Conservation (phyloP, 2,797 vertebrate species). For the Danio albolineatus region DNA sequence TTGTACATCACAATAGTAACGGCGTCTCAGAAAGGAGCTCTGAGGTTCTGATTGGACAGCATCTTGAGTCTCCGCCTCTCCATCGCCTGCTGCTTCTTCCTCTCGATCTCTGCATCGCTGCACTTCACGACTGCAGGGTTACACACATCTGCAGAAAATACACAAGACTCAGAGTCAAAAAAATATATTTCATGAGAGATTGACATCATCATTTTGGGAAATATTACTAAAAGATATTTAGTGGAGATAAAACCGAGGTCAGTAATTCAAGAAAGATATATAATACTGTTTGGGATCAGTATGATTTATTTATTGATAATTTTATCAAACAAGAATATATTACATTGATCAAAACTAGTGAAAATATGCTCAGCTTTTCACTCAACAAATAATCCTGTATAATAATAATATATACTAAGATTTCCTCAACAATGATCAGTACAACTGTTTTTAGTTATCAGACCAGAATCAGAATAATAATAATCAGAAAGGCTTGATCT, state of each 20-base stretch:
- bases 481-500: no score
- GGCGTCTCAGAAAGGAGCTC: constrained; percentile 64
- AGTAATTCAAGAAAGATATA: background rate
- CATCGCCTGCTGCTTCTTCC: constrained; percentile 91
- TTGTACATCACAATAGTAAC: background rate
- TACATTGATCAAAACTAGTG: background rate
- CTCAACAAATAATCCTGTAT: no score
- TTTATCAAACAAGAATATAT: background rate
- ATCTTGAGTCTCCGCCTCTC: constrained; percentile 82
- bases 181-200: background rate
- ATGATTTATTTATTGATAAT: background rate
- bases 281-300: background rate
- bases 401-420: no score
- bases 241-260: background rate
- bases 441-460: no score
- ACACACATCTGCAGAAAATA: constrained; percentile 69
- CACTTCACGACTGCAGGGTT: constrained; percentile 74
- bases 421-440: no score
- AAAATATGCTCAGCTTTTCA: no score
- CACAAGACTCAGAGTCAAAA: background rate
- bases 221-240: background rate
- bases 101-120: constrained; percentile 90
- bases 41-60: constrained; percentile 69
- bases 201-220: background rate
- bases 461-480: no score